Percentiles rank a stretch among this genome's conserved stretches.
These are phyloP conservation scores for Rhinella marina DNA, from an alignment of 2,797 vertebrate species.

Conservation along the genomic window DNA sequence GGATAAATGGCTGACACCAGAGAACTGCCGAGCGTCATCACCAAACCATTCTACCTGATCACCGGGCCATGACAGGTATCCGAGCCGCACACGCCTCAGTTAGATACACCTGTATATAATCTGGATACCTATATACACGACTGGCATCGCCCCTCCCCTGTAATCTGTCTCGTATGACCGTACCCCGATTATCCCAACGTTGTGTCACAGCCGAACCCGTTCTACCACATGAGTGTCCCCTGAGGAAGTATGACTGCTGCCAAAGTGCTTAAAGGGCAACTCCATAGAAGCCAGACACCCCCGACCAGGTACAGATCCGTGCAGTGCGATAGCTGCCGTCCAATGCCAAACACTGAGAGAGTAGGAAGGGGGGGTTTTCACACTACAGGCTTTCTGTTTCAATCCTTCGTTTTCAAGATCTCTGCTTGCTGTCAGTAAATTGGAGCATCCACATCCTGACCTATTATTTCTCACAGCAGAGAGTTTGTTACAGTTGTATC, in stretches of 20 bases:
- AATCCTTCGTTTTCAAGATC: no score
- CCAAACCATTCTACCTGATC: neutral
- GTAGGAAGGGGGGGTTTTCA: no score
- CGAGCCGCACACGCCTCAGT: neutral
- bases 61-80: neutral
- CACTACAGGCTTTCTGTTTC: no score
- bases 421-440: no score
- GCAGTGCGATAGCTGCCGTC: no score
- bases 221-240: neutral
- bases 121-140: neutral
- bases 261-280: no score
- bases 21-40: neutral
- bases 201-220: constrained; percentile 12
- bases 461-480: no score
- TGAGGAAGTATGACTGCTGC: neutral
- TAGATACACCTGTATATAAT: neutral
- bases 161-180: neutral
- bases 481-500: no score
- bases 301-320: neutral
- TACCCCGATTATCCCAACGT: neutral
- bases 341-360: no score
- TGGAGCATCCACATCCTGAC: no score
- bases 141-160: neutral
- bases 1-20: neutral
- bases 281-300: no score